Base-by-base conservation (phyloP, 1,140 invertebrate species). In the Zaprionus taronus region DNA sequence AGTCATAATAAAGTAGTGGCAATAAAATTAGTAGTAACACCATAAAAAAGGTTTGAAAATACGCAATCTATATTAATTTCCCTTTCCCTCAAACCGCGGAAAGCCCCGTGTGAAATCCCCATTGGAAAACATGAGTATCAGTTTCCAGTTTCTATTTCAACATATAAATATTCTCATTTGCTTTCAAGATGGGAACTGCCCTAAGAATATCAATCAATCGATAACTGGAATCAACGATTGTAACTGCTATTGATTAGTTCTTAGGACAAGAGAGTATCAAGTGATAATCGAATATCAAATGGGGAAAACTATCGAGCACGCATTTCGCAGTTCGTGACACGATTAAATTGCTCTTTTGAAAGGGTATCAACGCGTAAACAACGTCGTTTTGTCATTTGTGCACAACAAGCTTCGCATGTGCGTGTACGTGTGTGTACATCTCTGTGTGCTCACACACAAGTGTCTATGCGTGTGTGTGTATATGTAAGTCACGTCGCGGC, bases 401-500 rank as follows among this genome's bases (percentile, higher is more conserved):
- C 20, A 20, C 20, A 20, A 20, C 20, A 20, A 20, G 20, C 47
- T 22, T 20, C 4, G 47, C 47, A 49, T 49, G 14, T 7, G 22
- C n/a, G 12, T 26, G 60, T 41, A 44, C 28, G 20, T 41, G 11
- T 65, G 31, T 53, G 34, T 65, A 31, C 56, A 6, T 24, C 14
- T 15, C 26, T 38, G 34, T 73, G 31, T 78, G 41, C 20, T 20
- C 20, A 20, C 17, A 49, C 17, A 49, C 17, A 22, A 34, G 14
- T 20, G 44, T 44, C 12, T 66, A 7, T 56, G 36, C 55, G 36
- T 68, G 9, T 17, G 34, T 7, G 36, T 74, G 34, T 79, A 64
- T 47, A 68, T 79, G 65, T 57, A 80, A 67, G 66, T 72, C 71
- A 72, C 78, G 66, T 76, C 75, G 69, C 49, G 65, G 73, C 78